Evolutionary conservation across 2,113 vertebrate species (phyloP).

Genomic region (Poicephalus meyeri): DNA sequence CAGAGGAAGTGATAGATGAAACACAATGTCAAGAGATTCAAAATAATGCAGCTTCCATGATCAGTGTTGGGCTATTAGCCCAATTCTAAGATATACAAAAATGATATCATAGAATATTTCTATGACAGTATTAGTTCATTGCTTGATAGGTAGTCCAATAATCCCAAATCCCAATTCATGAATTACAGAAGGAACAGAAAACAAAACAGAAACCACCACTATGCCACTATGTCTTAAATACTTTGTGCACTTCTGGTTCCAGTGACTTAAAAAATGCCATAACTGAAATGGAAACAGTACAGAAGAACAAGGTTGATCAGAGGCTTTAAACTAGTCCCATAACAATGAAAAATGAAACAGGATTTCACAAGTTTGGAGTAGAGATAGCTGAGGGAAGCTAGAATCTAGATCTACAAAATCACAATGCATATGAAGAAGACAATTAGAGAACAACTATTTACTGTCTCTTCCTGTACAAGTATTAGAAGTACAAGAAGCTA

Average conservation of each 20-base stretch:
- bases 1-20: neutral
- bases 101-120: neutral
- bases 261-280: neutral
- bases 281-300: neutral
- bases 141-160: neutral
- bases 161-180: neutral
- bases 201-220: neutral
- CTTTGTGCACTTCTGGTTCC: neutral
- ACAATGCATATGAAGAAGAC: neutral
- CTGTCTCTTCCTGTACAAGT: neutral
- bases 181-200: neutral
- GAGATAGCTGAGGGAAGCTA: neutral
- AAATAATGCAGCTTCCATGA: neutral
- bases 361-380: neutral
- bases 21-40: neutral
- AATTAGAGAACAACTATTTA: neutral
- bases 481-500: neutral
- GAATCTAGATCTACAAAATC: neutral
- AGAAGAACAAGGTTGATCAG: neutral
- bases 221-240: neutral
- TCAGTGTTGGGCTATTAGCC: neutral
- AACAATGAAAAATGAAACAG: neutral
- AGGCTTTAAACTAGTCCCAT: neutral
- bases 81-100: neutral
- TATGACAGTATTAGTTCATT: neutral